Base-by-base conservation (phyloP, 2,113 vertebrate species). In the Plectropomus leopardus region DNA sequence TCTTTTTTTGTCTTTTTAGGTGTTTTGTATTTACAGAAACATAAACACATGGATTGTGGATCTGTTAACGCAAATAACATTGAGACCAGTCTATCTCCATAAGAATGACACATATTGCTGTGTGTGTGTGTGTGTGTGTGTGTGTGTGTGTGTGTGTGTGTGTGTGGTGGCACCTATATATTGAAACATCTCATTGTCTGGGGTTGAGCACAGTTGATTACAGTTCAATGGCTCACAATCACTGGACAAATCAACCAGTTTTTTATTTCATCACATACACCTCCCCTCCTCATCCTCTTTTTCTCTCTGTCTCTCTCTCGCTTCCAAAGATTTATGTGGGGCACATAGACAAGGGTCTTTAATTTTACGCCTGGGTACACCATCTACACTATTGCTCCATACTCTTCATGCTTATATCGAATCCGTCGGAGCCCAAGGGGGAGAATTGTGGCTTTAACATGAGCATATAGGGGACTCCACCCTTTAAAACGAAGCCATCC, bases 361-460 rank as follows among this genome's bases (percentile, higher is more conserved):
- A 90, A 94, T 94, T 93, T 94, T 93, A 91, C 85, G 90, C 92
- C 86, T 90, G 90, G 89, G 78, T 89, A 88, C 64, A 85, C 78
- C 90, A 84, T 83, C 74, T 75, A 91, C 83, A 83, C 83, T 83
- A 79, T 86, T 79, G 69, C 83, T 80, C 80, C 90, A 85, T 90
- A 89, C 90, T 92, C 85, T 73, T 88, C 64, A 65, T 83, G 74
- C 83, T 74, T 82, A 76, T 88, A 86, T 89, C 7, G 72, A 89
- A 91, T 90, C 81, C 82, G 83, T 81, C 71, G 71, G 66, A 83
- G 83, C 66, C 85, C 42, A 40, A n/a, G 36, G 53, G 78, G 67
- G 21, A 71, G 73, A 76, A 66, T 47, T 87, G 84, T 45, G 78
- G 77, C 79, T 86, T 89, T 67, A 72, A 87, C 76, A 87, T 84